These are phyloP conservation scores for Ormyrus pomaceus DNA, from an alignment of 2,888 invertebrate genomes.

Conservation along the genomic window DNA sequence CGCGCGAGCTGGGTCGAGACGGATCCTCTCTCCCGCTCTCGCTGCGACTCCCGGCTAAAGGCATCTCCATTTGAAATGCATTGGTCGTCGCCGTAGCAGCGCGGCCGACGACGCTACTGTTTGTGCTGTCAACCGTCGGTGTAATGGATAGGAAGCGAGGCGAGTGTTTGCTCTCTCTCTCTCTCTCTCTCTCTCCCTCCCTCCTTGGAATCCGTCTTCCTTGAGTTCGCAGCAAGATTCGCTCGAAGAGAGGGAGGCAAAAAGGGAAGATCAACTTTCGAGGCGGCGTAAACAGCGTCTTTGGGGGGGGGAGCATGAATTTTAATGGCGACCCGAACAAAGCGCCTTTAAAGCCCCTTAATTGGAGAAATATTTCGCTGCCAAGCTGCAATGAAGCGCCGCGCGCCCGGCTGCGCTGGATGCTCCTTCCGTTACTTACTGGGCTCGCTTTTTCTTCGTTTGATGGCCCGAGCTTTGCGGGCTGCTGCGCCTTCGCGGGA, in stretches of 20 bases:
- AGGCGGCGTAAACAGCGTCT: conserved; percentile 35
- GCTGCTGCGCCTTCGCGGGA: too few species aligned
- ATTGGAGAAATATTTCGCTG: conserved; percentile 31
- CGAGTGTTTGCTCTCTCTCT: conserved; percentile 9
- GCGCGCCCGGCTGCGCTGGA: too few species aligned
- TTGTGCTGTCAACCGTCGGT: conserved; percentile 70
- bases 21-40: neutral
- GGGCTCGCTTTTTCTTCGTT: too few species aligned
- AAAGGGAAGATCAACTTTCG: conserved; percentile 34
- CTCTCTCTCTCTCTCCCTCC: neutral
- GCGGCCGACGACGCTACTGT: conserved; percentile 62
- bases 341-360: conserved; percentile 23
- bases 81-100: conserved; percentile 65
- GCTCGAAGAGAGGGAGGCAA: conserved; percentile 1
- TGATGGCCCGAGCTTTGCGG: too few species aligned
- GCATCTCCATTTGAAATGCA: conserved; percentile 71
- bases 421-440: too few species aligned
- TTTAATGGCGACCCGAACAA: conserved; percentile 31
- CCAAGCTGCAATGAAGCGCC: too few species aligned
- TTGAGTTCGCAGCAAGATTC: neutral
- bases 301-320: conserved; percentile 25
- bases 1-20: neutral
- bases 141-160: conserved; percentile 68
- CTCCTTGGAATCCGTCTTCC: neutral
- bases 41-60: conserved; percentile 42